Conservation (phyloP, 2,113 vertebrate species). For the Dromaius novaehollandiae region DNA sequence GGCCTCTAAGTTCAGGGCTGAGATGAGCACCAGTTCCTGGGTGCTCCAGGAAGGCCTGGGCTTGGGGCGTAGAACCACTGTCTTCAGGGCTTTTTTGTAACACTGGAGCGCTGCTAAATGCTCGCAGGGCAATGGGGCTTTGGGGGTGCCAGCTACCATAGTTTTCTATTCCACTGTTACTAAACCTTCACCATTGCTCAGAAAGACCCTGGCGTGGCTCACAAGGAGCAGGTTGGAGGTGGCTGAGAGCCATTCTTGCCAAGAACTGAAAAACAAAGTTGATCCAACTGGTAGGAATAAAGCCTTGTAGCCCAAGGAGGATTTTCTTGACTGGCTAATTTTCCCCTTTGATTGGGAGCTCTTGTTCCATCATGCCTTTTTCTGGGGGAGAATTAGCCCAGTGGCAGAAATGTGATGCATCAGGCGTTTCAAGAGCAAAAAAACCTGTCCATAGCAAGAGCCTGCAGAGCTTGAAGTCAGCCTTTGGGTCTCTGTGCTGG, state of each 20-base stretch:
- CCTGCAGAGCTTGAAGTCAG: neutral
- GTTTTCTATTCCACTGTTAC: neutral
- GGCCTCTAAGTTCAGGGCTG: neutral
- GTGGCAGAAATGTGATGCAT: slow-evolving; percentile 2
- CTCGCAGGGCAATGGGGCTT: neutral
- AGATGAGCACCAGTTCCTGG: too few relatives aligned
- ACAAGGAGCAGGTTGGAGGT: neutral
- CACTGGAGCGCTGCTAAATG: neutral
- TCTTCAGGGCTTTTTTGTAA: neutral
- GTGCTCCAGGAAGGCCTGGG: neutral
- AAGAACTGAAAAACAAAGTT: slow-evolving; percentile 12
- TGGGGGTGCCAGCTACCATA: neutral
- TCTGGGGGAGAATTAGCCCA: neutral
- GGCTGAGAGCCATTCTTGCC: neutral
- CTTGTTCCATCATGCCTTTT: slow-evolving; percentile 58
- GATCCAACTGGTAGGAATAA: neutral
- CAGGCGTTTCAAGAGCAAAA: accelerated
- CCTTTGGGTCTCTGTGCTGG: neutral
- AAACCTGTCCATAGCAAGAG: neutral
- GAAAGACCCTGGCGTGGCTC: neutral
- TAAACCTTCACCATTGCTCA: neutral
- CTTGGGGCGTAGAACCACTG: neutral
- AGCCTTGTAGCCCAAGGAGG: neutral
- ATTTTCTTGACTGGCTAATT: slow-evolving; percentile 15
- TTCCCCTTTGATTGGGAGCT: slow-evolving; percentile 38